Evolutionary conservation across 2,113 vertebrate species (phyloP).

Genomic region (Coptodon rendalli): DNA sequence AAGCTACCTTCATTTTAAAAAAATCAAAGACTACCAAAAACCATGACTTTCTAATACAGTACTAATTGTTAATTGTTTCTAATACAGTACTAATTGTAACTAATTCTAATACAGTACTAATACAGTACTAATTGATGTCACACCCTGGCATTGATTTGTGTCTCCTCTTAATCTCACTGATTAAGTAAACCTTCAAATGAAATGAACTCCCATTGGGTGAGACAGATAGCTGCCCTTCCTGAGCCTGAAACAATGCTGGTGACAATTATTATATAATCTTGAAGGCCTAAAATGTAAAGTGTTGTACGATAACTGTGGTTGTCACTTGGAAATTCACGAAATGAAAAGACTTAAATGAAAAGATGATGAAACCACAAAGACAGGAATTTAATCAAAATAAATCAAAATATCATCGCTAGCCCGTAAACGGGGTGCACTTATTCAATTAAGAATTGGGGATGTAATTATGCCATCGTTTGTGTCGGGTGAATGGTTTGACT

Average conservation of each 20-base stretch:
- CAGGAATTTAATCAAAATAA: background rate
- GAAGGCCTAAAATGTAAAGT: background rate
- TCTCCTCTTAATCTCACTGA: background rate
- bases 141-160: background rate
- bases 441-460: background rate
- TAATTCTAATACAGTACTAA: too few relatives aligned
- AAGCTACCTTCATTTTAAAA: background rate
- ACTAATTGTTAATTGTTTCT: too few relatives aligned
- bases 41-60: background rate
- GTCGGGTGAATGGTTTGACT: background rate
- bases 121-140: background rate
- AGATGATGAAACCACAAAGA: background rate
- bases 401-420: background rate
- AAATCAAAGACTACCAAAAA: background rate
- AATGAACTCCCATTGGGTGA: background rate
- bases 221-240: background rate
- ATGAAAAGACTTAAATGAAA: background rate
- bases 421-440: background rate
- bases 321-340: background rate
- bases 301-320: background rate
- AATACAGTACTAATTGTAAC: too few relatives aligned
- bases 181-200: background rate
- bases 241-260: background rate
- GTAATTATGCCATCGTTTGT: background rate
- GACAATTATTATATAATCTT: background rate